These are phyloP conservation scores for Acropternis orthonyx DNA, from an alignment of 2,797 vertebrate species.

Conservation along the genomic window DNA sequence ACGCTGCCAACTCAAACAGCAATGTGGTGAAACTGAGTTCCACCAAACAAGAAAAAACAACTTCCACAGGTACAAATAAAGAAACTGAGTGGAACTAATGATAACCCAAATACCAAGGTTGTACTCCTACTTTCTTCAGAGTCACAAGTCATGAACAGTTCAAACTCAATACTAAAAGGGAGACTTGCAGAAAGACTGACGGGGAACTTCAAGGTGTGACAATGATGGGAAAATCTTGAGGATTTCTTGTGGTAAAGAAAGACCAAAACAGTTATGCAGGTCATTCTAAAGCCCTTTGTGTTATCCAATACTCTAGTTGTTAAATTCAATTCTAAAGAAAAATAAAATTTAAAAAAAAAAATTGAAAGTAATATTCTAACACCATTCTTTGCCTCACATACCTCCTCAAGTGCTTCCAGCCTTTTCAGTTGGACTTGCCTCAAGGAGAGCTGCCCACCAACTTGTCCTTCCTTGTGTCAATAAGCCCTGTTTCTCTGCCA, in stretches of 20 bases:
- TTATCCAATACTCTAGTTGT: not conserved
- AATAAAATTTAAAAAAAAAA: not conserved
- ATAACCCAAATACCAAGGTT: not conserved
- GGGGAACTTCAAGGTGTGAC: not conserved
- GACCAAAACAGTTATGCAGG: not conserved
- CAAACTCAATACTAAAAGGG: not conserved
- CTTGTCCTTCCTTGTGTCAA: not conserved
- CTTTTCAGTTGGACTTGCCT: not conserved
- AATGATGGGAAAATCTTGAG: not conserved
- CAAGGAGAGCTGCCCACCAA: not conserved
- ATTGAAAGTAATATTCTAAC: not conserved
- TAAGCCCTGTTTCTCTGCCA: not conserved
- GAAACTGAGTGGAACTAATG: conserved; percentile 17
- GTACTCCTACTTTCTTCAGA: not conserved
- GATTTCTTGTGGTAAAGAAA: conserved; percentile 13
- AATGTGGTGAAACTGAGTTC: conserved; percentile 47
- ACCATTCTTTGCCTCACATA: not conserved
- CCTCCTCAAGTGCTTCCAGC: not conserved
- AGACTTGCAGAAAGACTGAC: not conserved
- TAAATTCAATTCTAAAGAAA: not conserved
- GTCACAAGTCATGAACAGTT: not conserved
- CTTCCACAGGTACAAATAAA: conserved; percentile 47
- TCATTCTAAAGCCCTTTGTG: not conserved
- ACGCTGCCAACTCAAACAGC: conserved; percentile 71
- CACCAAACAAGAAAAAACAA: conserved; percentile 33